Percentiles rank a stretch among this genome's conserved stretches.
Conservation (phyloP, 1,140 invertebrate species). For the Drosophila equinoxialis region DNA sequence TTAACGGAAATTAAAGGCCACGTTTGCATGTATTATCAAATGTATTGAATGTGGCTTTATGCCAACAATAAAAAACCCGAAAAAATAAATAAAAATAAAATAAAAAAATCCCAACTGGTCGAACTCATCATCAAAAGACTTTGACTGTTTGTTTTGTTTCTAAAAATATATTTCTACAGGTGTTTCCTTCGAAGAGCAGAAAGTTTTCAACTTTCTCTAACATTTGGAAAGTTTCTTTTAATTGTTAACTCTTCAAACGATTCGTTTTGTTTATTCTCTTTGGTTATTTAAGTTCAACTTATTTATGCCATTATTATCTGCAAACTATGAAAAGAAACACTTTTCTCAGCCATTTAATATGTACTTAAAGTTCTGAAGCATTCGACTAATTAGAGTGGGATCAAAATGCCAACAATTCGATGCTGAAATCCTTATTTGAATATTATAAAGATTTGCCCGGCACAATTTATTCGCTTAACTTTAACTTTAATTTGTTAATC, state of each 20-base stretch:
- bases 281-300: slow-evolving; percentile 7
- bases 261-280: neutral
- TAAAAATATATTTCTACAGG: slow-evolving; percentile 4
- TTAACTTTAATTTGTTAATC: neutral
- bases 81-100: neutral
- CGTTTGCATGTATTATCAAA: slow-evolving; percentile 15
- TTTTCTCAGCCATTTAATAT: neutral
- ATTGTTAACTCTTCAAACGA: slow-evolving; percentile 14
- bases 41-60: slow-evolving; percentile 22
- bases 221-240: neutral
- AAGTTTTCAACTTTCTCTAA: slow-evolving; percentile 1
- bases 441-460: too few species aligned
- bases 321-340: neutral
- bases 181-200: neutral
- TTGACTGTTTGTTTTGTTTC: neutral
- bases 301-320: neutral
- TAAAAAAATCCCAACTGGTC: neutral
- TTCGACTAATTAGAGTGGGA: too few species aligned
- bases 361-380: too few species aligned
- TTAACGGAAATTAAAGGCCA: slow-evolving; percentile 70
- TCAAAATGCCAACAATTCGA: too few species aligned
- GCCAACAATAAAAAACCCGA: neutral
- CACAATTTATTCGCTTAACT: neutral
- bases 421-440: too few species aligned
- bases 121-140: slow-evolving; percentile 1